These are phyloP conservation scores for Melipona beecheii DNA, from an alignment of 2,888 invertebrate species.

Conservation along the genomic window DNA sequence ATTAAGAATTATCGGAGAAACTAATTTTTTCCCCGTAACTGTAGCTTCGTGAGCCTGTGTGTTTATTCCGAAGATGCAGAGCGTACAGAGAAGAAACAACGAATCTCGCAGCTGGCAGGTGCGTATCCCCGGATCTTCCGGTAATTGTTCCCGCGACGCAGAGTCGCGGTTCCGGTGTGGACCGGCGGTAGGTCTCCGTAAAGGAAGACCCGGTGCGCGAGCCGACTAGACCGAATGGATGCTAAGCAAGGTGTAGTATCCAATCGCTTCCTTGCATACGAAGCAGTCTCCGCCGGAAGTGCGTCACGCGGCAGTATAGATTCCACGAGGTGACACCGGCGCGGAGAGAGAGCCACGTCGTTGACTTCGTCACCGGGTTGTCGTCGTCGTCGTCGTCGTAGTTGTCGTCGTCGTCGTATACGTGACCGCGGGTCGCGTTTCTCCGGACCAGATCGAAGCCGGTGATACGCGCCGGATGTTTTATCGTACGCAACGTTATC, in stretches of 20 bases:
- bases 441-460: conserved; percentile 24
- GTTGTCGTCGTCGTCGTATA: conserved; percentile 1
- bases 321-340: conserved; percentile 70
- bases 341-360: conserved; percentile 19
- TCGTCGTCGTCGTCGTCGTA: too few relatives aligned
- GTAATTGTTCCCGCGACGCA: conserved; percentile 54
- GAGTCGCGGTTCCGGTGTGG: conserved; percentile 63
- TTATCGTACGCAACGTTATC: background rate
- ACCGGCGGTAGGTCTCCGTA: conserved; percentile 71
- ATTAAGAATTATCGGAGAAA: too few relatives aligned
- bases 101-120: conserved; percentile 50
- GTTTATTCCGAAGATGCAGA: background rate
- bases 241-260: conserved; percentile 83
- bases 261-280: conserved; percentile 83
- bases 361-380: conserved; percentile 38
- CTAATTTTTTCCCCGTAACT: too few relatives aligned
- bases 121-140: conserved; percentile 60
- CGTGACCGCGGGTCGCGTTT: conserved; percentile 43
- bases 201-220: conserved; percentile 66
- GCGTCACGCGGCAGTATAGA: conserved; percentile 78
- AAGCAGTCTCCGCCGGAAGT: conserved; percentile 80
- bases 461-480: conserved; percentile 20
- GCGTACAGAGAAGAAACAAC: background rate
- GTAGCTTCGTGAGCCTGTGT: background rate
- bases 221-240: conserved; percentile 79